Evolutionary conservation across 2,888 invertebrate genomes (phyloP), one percentile per base, ranked within the genome.

Genomic region (Coremacera marginata): DNA sequence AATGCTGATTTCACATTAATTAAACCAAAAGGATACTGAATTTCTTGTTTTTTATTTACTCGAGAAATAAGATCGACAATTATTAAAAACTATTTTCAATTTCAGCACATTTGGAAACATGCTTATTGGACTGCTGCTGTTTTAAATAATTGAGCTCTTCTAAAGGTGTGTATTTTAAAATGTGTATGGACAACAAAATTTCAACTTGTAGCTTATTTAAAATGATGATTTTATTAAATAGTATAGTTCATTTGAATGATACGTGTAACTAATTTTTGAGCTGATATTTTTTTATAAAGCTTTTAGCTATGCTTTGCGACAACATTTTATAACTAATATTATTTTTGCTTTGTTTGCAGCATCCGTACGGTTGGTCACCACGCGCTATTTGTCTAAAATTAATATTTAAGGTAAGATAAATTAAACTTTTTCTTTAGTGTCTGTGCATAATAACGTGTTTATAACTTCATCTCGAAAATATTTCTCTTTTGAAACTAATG

Each of bases 1-100:
- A 67, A 60, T 81, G 81, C 68, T 79, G 81, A 81, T 79, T 62
- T 73, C 75, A 62, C 49, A 75, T 70, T 74, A 77, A 74, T 76
- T 78, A 78, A 80, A 80, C 80, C 80, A 80, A 80, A 80, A 80
- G 79, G 80, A 79, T 80, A 70, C 79, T 80, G 80, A 80, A 73
- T 60, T 44, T 52, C 7, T 11, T 57, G 51, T 16, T 11, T 57
- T 68, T 68, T 31, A 9, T 49, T 51, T 8, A 60, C 1, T 34
- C n/a, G n/a, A n/a, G n/a, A n/a, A n/a, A n/a, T n/a, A n/a, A n/a
- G n/a, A n/a, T n/a, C n/a, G 63, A 14, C 27, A 63, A n/a, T 14
- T 52, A 11, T 9, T 14, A 16, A 44, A 11, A 51, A 49, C 11
- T 27, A 5, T 51, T 44, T 60, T 57, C 27, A 44, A 60, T 72